phyloP scores from a whole-genome alignment of 1,140 invertebrate genomes.

The Psilanteris sp. region DNA sequence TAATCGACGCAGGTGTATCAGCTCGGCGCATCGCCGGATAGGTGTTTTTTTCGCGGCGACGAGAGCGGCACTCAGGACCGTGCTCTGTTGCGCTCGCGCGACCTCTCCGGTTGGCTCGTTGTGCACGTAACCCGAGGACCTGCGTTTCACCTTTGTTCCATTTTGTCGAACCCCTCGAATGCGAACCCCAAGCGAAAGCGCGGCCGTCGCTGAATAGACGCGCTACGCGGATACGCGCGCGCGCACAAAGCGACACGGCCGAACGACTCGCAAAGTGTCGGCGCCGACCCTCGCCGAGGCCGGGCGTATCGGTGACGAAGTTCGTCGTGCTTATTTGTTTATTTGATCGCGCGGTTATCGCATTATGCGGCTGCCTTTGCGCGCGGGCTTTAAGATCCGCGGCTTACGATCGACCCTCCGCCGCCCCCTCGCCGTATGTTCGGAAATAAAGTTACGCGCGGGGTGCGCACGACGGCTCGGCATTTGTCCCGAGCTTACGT shows the following conservation, averaged over 20 bases:
- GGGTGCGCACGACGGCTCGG: no score
- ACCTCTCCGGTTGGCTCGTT: slow-evolving; percentile 38
- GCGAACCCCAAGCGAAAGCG: not conserved
- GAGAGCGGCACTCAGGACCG: slow-evolving; percentile 14
- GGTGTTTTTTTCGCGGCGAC: slow-evolving; percentile 13
- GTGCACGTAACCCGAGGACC: slow-evolving; percentile 49
- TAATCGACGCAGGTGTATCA: not conserved
- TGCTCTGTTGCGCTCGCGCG: slow-evolving; percentile 16
- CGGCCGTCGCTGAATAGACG: slow-evolving; percentile 21
- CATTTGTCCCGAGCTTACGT: no score
- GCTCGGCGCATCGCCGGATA: not conserved
- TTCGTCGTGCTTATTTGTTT: slow-evolving; percentile 16
- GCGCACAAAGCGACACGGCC: slow-evolving; percentile 28
- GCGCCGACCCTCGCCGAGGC: not conserved
- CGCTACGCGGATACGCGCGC: slow-evolving; percentile 18
- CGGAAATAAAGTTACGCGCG: no score
- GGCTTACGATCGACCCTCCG: no score
- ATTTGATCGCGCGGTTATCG: slow-evolving; percentile 20
- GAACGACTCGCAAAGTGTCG: slow-evolving; percentile 20
- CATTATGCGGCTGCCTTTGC: not conserved
- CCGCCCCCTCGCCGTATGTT: no score
- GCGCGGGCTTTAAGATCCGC: not conserved
- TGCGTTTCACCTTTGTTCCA: slow-evolving; percentile 50
- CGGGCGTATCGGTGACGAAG: not conserved
- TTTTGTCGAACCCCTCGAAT: slow-evolving; percentile 53